Base-by-base conservation (phyloP, 2,888 invertebrate species). In the Netelia melanura region DNA sequence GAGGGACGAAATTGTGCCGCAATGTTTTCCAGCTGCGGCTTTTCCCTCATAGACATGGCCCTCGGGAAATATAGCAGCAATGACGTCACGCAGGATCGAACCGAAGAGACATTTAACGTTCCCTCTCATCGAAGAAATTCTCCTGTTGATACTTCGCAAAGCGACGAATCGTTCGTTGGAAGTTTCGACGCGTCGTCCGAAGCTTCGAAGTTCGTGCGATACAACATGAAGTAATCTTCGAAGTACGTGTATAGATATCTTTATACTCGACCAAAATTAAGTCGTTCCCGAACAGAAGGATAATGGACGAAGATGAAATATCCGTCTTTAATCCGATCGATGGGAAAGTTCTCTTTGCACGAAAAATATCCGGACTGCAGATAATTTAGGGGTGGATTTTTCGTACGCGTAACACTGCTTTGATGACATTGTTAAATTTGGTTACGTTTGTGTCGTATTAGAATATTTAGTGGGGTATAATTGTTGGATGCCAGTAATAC, bases 31-130 rank as follows among this genome's bases (percentile, higher is more conserved):
- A 94, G 93, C 17, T 97, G 97, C 92, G 96, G 96, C 9, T 94
- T 97, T 89, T 97, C 97, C 0, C 92, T 97, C 86, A 95, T 97
- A 71, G 96, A 97, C 90, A 92, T 97, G 92, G 97, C 96, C 3
- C 94, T 97, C 87, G 97, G 97, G 3, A 93, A 90, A 89, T 94
- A 93, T 89, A 92, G 87, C 86, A 81, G 75, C 54, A 83, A 80
- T 65, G 81, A 85, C 80, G 14, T 3, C 10, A 44, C 25, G 11
- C 2, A 2, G 48, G 52, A 17, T 23, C 23, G 43, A 38, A 11
- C 62, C 17, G 70, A 81, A 14, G 38, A 75, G 23, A 25, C 5
- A 71, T 79, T 88, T 79, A 54, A 84, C 14, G 81, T 56, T 30
- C 70, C 87, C 23, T 64, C 83, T 25, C 68, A 85, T 82, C 62